Percentiles rank a stretch among this genome's conserved stretches.
These are phyloP conservation scores for Drosophila mayaguana DNA, from an alignment of 2,888 invertebrate genomes.

Conservation along the genomic window DNA sequence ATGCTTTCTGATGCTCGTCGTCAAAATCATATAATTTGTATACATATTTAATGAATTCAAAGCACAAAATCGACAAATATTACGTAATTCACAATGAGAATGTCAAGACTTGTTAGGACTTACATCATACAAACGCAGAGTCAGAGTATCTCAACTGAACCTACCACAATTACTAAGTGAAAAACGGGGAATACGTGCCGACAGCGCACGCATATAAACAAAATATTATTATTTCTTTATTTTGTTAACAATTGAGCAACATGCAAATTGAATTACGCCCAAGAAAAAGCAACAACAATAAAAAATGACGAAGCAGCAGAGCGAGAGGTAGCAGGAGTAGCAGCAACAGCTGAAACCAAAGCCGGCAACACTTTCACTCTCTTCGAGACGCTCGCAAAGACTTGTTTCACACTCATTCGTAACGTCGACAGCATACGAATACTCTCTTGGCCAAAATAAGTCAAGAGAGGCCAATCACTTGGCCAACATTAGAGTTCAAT, in stretches of 20 bases:
- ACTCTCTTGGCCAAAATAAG: conserved; percentile 22
- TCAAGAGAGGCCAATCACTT: conserved; percentile 32
- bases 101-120: neutral
- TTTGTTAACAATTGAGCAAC: conserved; percentile 57
- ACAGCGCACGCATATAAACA: conserved; percentile 12
- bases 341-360: conserved; percentile 19
- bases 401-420: conserved; percentile 15
- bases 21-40: neutral
- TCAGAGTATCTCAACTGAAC: conserved; percentile 49
- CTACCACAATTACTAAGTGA: conserved; percentile 65
- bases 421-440: neutral
- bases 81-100: neutral
- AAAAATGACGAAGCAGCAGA: neutral
- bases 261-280: conserved; percentile 48
- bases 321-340: neutral
- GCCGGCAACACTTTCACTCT: conserved; percentile 76
- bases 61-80: neutral
- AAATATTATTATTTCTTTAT: conserved; percentile 29
- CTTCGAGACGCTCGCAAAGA: conserved; percentile 22
- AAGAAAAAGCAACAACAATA: conserved; percentile 34
- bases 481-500: conserved; percentile 46
- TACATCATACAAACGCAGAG: neutral
- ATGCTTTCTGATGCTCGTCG: too few species aligned
- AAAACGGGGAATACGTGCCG: conserved; percentile 28
- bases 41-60: neutral